Evolutionary conservation across 1,140 invertebrate species (phyloP).

Genomic region (Drosophila sp.): DNA sequence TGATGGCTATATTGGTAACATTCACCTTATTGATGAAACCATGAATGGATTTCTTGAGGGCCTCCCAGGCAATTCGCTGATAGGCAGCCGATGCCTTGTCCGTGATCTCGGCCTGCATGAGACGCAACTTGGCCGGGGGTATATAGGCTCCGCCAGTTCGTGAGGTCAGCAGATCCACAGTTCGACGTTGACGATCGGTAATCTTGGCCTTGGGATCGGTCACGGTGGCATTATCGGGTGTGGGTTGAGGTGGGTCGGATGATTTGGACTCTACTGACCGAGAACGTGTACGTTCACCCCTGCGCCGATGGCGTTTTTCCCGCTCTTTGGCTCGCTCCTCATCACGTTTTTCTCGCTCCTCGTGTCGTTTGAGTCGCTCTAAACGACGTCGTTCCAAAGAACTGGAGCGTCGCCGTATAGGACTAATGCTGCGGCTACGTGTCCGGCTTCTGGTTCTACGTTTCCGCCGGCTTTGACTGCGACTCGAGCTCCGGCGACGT

Average conservation of each 20-base stretch:
- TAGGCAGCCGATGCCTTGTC: slow-evolving; percentile 96
- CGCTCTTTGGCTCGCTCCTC: slow-evolving; percentile 55
- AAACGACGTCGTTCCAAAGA: slow-evolving; percentile 67
- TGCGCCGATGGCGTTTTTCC: slow-evolving; percentile 48
- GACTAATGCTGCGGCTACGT: slow-evolving; percentile 54
- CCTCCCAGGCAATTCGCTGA: slow-evolving; percentile 99
- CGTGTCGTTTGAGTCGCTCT: slow-evolving; percentile 68
- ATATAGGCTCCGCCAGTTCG: slow-evolving; percentile 98
- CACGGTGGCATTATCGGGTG: slow-evolving; percentile 68
- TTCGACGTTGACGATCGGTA: slow-evolving; percentile 73
- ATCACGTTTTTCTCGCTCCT: slow-evolving; percentile 61
- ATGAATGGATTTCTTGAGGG: slow-evolving; percentile 99
- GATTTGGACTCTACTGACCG: slow-evolving; percentile 11
- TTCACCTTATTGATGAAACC: slow-evolving; percentile 99
- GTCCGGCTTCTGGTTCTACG: slow-evolving; percentile 45
- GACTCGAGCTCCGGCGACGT: slow-evolving; percentile 25
- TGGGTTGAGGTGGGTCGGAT: slow-evolving; percentile 8
- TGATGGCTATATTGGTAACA: slow-evolving; percentile 96
- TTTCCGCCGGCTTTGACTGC: slow-evolving; percentile 47
- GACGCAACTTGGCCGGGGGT: slow-evolving; percentile 95
- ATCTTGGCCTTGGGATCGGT: slow-evolving; percentile 73
- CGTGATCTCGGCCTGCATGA: slow-evolving; percentile 97
- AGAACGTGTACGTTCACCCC: slow-evolving; percentile 19
- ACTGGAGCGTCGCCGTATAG: slow-evolving; percentile 57
- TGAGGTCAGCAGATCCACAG: slow-evolving; percentile 90